phyloP scores from a whole-genome alignment of 2,888 invertebrate species.

The Ypsolopha sequella region DNA sequence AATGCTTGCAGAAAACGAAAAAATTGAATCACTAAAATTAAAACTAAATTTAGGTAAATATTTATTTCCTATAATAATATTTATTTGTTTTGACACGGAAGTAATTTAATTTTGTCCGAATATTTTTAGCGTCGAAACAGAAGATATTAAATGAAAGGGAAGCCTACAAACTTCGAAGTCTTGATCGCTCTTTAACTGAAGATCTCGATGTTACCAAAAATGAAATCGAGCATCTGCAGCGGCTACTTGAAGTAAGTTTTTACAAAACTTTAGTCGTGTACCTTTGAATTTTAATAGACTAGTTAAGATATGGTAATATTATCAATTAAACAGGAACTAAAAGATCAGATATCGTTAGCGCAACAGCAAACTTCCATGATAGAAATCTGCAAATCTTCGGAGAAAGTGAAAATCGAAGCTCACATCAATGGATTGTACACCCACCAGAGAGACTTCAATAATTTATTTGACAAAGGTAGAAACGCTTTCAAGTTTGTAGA shows the following conservation, averaged over 20 bases:
- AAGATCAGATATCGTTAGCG: conserved; percentile 28
- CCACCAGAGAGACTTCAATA: conserved; percentile 30
- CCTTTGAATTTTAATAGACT: background rate
- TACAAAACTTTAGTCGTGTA: background rate
- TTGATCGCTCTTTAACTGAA: conserved; percentile 27
- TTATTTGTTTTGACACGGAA: too few relatives aligned
- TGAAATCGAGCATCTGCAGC: conserved; percentile 28
- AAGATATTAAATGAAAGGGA: conserved; percentile 28
- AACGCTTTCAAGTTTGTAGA: too few relatives aligned
- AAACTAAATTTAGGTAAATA: too few relatives aligned
- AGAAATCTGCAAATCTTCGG: conserved; percentile 38
- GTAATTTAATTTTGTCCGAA: too few relatives aligned
- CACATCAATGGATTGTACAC: conserved; percentile 24
- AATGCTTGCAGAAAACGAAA: too few relatives aligned
- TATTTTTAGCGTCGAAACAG: conserved; percentile 24
- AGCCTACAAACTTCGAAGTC: conserved; percentile 25
- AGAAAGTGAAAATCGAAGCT: conserved; percentile 31
- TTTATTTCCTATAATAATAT: too few relatives aligned
- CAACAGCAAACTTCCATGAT: conserved; percentile 36
- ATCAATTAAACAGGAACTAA: conserved; percentile 24
- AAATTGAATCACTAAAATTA: too few relatives aligned
- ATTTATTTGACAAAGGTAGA: conserved; percentile 36
- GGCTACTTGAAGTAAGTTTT: conserved; percentile 33
- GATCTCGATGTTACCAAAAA: conserved; percentile 25
- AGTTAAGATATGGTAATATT: background rate